Evolutionary conservation across 2,888 invertebrate genomes (phyloP), one percentile per base, ranked within the genome.

Genomic region (Chironomus riparius): DNA sequence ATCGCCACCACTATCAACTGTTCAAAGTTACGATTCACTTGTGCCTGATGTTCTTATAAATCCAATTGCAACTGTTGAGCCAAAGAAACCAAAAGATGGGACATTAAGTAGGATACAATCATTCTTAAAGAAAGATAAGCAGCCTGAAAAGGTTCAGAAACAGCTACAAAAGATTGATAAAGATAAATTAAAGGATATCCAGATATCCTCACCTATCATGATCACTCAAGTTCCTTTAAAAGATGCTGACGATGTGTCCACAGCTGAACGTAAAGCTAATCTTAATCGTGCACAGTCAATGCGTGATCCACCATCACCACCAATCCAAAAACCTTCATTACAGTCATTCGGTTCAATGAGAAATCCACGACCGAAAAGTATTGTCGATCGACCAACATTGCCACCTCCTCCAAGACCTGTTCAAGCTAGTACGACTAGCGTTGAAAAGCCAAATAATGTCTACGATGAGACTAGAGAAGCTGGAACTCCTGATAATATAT

Each of bases 311-410:
- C 80, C 83, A 1, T 80, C 82, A 4, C 82, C 83, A 0, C 86
- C 85, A 15, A 18, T 74, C 10, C 71, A 24, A 5, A 61, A 75
- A 10, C 83, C 83, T 78, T 85, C 85, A 0, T 87, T 93, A 47
- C 92, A 91, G 78, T 90, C 89, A 47, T 94, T 94, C 79, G 94
- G 94, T 0, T 94, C 94, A 0, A 93, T 94, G 92, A 85, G 94
- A 38, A 90, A 91, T 0, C 74, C 65, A 21, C 86, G 95, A 72
- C 94, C 94, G 0, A 86, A 91, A 22, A 94, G 94, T 77, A 89
- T 92, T 5, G 85, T 87, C 0, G 86, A 86, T 0, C 85, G 94
- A 50, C 93, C 93, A 0, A 92, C 91, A 65, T 89, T 89, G 24
- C 91, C 92, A 0, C 92, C 92, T 0, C 93, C 93, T 0, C 91